Base-by-base conservation (phyloP, 2,113 vertebrate species). In the Myrmophylax atrothorax region DNA sequence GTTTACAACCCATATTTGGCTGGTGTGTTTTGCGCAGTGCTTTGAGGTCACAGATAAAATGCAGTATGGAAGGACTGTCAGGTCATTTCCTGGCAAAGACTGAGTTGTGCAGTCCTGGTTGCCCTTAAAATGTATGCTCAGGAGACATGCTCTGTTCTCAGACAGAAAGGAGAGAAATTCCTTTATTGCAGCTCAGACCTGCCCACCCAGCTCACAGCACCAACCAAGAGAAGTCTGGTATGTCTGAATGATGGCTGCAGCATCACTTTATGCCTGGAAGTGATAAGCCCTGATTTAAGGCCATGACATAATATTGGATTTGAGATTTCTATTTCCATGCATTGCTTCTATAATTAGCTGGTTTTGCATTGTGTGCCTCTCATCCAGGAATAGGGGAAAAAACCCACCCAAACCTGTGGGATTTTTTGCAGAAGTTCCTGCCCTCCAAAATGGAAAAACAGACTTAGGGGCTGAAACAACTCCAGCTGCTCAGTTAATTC, bases 401-500 rank as follows among this genome's bases (percentile, higher is more conserved):
- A 20, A 1, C 3, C 3, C 44, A 59, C 33, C 29, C 17, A 60
- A 37, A 25, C 60, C 44, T 38, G 29, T 72, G 62, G 49, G 90
- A 84, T 82, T 78, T 89, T 87, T 87, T 85, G 37, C 56, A 73
- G 35, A 81, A 81, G 35, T 81, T 94, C 56, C 68, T 80, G 59
- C 35, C 55, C 64, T 92, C 64, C 52, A 92, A 81, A 93, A 84
- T 81, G 68, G 76, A 90, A 96, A 92, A 95, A 59, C 60, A 89
- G 84, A 63, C 38, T 25, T 56, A 18, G 14, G 25, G 47, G 17
- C 52, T 93, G 84, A 94, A 92, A 75, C 3, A 75, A 44, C 38
- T 77, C 70, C 72, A 93, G 80, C 69, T 73, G 59, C 75, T 92
- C 47, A 19, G 56, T 50, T 90, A 82, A 84, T 90, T 93, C 72